These are phyloP conservation scores for Patella pellucida DNA, from an alignment of 2,888 invertebrate genomes.

Conservation along the genomic window DNA sequence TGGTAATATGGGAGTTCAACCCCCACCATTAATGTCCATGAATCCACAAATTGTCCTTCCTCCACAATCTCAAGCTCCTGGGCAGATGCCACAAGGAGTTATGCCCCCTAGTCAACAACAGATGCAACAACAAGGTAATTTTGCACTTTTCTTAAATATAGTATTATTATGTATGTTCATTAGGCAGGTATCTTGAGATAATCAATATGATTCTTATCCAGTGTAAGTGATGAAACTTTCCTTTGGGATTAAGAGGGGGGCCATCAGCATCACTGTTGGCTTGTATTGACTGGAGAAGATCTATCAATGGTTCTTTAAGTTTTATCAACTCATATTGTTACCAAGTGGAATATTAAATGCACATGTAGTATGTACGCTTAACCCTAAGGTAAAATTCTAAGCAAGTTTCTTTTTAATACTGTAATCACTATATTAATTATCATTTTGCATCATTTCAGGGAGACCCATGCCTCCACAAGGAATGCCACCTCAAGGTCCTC, in stretches of 20 bases:
- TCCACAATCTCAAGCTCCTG: slow-evolving; percentile 19
- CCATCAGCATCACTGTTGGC: too few relatives aligned
- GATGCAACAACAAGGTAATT: slow-evolving; percentile 15
- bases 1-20: neutral
- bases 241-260: too few relatives aligned
- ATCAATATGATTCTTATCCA: too few relatives aligned
- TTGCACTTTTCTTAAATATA: too few relatives aligned
- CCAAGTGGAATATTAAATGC: neutral
- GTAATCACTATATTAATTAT: too few relatives aligned
- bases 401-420: neutral
- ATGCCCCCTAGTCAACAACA: slow-evolving; percentile 34
- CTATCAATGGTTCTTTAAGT: slow-evolving; percentile 18
- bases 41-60: neutral
- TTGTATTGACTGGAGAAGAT: neutral
- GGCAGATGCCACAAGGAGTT: slow-evolving; percentile 31
- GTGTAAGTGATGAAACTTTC: too few relatives aligned
- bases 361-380: neutral
- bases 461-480: slow-evolving; percentile 29
- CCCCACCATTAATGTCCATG: neutral
- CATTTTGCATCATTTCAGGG: neutral
- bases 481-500: slow-evolving; percentile 14
- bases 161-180: too few relatives aligned
- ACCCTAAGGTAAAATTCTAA: neutral
- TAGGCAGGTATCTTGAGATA: too few relatives aligned
- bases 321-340: slow-evolving; percentile 31